Evolutionary conservation across 2,888 invertebrate species (phyloP).

Genomic region (Nomada fabriciana): DNA sequence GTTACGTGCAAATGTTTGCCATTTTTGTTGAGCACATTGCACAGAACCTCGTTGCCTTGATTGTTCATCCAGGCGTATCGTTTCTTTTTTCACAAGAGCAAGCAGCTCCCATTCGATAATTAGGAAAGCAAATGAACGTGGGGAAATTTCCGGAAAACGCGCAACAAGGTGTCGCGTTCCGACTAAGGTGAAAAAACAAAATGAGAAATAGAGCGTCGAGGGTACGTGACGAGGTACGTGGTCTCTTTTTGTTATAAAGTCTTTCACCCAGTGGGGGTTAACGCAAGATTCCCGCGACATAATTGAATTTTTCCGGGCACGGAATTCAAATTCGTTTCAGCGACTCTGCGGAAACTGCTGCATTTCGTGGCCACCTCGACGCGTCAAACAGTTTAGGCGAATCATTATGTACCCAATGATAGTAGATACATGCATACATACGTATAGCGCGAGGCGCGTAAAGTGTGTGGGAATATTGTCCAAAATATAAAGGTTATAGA

Average conservation of each 20-base stretch:
- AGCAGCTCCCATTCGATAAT: slow-evolving; percentile 2
- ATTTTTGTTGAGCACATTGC: neutral
- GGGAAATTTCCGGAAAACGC: neutral
- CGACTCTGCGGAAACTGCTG: neutral
- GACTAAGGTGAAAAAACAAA: neutral
- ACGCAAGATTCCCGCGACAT: slow-evolving; percentile 65
- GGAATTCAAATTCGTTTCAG: slow-evolving; percentile 71
- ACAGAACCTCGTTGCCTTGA: neutral
- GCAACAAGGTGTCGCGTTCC: slow-evolving; percentile 22
- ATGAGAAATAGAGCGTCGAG: slow-evolving; percentile 21
- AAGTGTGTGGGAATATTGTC: no score
- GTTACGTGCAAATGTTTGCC: neutral
- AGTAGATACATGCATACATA: neutral
- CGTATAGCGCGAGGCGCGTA: no score
- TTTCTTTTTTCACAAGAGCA: neutral
- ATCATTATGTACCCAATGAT: neutral
- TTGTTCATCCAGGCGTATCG: neutral
- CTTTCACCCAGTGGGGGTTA: slow-evolving; percentile 32
- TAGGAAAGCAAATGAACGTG: slow-evolving; percentile 5
- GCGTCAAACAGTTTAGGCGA: neutral
- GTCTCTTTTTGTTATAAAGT: slow-evolving; percentile 34
- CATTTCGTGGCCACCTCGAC: neutral
- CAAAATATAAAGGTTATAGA: no score
- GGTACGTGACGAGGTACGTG: slow-evolving; percentile 26
- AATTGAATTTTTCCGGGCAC: slow-evolving; percentile 74